A percentile compares a stretch with the other conserved stretches of the same genome.
Evolutionary conservation across 2,797 vertebrate genomes (phyloP).

Genomic region (Rhinichthys osculus): DNA sequence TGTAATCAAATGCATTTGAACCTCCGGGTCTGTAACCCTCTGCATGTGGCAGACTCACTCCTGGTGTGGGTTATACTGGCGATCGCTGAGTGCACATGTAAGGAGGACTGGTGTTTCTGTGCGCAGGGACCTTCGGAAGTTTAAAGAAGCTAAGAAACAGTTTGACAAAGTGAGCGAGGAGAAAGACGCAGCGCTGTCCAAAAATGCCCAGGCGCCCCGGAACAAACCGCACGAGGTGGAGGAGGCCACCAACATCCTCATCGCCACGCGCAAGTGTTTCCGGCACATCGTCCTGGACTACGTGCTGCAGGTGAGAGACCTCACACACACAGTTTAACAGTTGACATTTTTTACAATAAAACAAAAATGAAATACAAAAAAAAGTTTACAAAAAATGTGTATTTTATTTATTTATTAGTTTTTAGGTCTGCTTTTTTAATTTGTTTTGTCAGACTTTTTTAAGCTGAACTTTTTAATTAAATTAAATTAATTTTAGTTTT

Average conservation of each 20-base stretch:
- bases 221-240: constrained; percentile 97
- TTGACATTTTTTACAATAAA: no score
- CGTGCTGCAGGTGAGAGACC: constrained; percentile 88
- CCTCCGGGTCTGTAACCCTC: no score
- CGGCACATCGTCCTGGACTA: constrained; percentile 97
- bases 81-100: neutral
- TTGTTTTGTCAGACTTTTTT: no score
- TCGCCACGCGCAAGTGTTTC: constrained; percentile 96
- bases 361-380: no score
- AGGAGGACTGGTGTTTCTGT: neutral
- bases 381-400: no score
- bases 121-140: constrained; percentile 92
- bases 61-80: neutral
- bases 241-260: constrained; percentile 93
- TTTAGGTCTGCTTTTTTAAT: no score
- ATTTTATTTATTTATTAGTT: no score
- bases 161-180: constrained; percentile 99
- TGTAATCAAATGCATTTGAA: neutral
- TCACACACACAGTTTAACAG: no score
- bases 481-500: no score
- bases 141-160: constrained; percentile 97
- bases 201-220: constrained; percentile 94
- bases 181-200: constrained; percentile 92
- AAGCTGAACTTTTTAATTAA: no score
- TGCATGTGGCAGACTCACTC: neutral